Percentiles rank a stretch among this genome's conserved stretches.
These are phyloP conservation scores for Drymodes brunneopygia DNA, from an alignment of 2,113 vertebrate genomes.

Conservation along the genomic window DNA sequence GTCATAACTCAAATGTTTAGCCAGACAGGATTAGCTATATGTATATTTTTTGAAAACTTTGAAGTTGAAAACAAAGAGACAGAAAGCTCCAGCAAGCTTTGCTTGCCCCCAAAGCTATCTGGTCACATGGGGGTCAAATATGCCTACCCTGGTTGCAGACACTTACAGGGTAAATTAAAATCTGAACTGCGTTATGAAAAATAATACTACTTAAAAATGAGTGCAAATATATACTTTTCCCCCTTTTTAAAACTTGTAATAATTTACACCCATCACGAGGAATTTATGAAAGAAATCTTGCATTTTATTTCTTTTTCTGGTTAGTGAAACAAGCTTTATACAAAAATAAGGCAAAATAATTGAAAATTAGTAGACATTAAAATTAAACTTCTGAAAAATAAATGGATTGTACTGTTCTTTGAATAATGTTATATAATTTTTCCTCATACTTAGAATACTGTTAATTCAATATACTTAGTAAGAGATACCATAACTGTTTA, in stretches of 20 bases:
- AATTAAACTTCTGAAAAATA: neutral
- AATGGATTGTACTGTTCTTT: neutral
- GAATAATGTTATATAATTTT: neutral
- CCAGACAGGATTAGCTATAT: neutral
- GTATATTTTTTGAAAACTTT: neutral
- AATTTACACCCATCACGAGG: neutral
- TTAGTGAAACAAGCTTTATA: neutral
- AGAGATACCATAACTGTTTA: neutral
- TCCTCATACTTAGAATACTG: neutral
- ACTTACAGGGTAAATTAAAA: neutral
- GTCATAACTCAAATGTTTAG: neutral
- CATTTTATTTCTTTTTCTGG: neutral
- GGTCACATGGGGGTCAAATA: neutral
- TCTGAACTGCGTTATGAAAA: neutral
- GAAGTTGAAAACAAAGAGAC: neutral
- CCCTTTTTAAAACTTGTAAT: neutral
- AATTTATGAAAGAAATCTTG: neutral
- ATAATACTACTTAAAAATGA: neutral
- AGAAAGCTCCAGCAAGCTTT: neutral
- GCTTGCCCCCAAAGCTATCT: neutral
- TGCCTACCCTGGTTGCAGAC: neutral
- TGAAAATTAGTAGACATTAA: neutral
- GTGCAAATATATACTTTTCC: rapidly evolving
- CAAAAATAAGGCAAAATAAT: neutral
- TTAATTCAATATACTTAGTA: neutral